phyloP scores from a whole-genome alignment of 2,797 vertebrate species.

The Fistularia commersonii region DNA sequence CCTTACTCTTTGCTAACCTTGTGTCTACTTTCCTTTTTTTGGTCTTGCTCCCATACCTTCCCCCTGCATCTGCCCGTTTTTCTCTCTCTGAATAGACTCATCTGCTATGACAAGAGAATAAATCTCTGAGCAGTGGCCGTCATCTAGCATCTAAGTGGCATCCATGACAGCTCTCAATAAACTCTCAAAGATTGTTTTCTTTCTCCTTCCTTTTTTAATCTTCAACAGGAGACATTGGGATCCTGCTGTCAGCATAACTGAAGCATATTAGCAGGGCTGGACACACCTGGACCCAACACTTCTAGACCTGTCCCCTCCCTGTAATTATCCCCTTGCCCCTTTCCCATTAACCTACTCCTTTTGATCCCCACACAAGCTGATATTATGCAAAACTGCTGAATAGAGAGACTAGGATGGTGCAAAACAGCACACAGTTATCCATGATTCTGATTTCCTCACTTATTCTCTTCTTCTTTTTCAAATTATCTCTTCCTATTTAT shows the following conservation, averaged over 20 bases:
- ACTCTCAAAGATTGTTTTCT: conserved; percentile 63
- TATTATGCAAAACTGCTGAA: conserved; percentile 88
- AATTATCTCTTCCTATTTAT: conserved; percentile 69
- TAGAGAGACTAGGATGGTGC: conserved; percentile 73
- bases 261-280: conserved; percentile 77
- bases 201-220: conserved; percentile 67
- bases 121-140: conserved; percentile 48
- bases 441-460: conserved; percentile 78
- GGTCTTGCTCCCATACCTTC: conserved; percentile 14
- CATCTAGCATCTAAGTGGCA: conserved; percentile 48
- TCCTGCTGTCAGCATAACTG: conserved; percentile 83
- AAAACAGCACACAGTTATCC: conserved; percentile 64
- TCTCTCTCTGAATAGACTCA: conserved; percentile 60
- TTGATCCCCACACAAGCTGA: conserved; percentile 82
- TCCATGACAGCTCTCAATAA: conserved; percentile 74
- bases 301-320: conserved; percentile 77
- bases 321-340: conserved; percentile 83
- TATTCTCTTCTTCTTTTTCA: conserved; percentile 63
- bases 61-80: conserved; percentile 42
- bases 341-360: conserved; percentile 85
- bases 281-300: conserved; percentile 76
- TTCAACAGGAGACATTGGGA: conserved; percentile 74
- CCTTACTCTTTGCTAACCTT: conserved; percentile 41
- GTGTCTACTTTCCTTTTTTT: conserved; percentile 15
- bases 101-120: conserved; percentile 73